phyloP scores from a whole-genome alignment of 1,140 invertebrate species.

The Drosophila baimaii region DNA sequence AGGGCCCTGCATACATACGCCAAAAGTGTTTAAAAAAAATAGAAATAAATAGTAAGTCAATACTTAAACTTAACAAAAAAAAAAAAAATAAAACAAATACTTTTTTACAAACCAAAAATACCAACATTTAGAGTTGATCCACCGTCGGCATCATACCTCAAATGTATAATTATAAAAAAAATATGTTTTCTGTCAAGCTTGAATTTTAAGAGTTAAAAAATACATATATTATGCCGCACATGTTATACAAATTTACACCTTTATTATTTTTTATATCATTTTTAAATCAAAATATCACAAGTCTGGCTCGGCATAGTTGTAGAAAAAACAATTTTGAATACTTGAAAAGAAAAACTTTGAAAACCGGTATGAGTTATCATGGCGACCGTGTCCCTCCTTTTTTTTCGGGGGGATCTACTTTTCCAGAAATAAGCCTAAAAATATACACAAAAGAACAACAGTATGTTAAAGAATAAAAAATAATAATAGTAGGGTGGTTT shows the following conservation, averaged over 20 bases:
- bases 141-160: slow-evolving; percentile 10
- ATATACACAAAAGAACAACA: slow-evolving; percentile 16
- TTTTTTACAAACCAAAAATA: not conserved
- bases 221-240: slow-evolving; percentile 3
- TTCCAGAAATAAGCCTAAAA: slow-evolving; percentile 9
- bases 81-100: not conserved
- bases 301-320: slow-evolving; percentile 14
- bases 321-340: slow-evolving; percentile 9
- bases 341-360: not conserved
- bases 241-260: slow-evolving; percentile 7
- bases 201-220: not conserved
- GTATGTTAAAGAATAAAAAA: not conserved
- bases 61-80: slow-evolving; percentile 3
- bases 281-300: slow-evolving; percentile 21
- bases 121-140: slow-evolving; percentile 5
- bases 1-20: slow-evolving; percentile 2
- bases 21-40: not conserved
- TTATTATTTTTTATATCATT: slow-evolving; percentile 9
- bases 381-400: slow-evolving; percentile 7
- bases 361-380: not conserved
- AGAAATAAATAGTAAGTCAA: not conserved
- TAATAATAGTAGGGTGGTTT: not conserved
- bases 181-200: not conserved
- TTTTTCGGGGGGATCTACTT: not conserved
- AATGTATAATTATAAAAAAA: not conserved